Evolutionary conservation across 2,888 invertebrate genomes (phyloP).

Genomic region (Dermolepida albohirtum): DNA sequence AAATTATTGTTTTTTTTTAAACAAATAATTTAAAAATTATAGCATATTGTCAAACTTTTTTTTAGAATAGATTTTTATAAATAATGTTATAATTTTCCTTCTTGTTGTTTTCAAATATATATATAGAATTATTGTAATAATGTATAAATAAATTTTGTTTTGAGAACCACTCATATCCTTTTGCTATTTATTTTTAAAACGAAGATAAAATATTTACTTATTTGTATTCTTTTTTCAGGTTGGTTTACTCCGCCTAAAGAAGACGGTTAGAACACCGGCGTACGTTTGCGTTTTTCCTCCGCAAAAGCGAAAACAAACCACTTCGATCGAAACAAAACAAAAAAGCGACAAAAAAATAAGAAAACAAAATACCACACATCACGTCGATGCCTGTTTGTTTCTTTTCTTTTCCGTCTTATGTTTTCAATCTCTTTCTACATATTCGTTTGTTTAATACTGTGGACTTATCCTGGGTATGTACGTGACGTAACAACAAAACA

Average conservation of each 20-base stretch:
- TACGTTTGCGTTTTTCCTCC: slow-evolving; percentile 19
- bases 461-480: too few relatives aligned
- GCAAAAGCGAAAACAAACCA: slow-evolving; percentile 47
- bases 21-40: too few relatives aligned
- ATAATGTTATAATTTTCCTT: too few relatives aligned
- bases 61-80: too few relatives aligned
- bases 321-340: slow-evolving; percentile 26
- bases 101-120: too few relatives aligned
- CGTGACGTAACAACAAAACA: too few relatives aligned
- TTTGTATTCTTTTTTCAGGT: slow-evolving; percentile 69
- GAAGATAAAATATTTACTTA: not conserved
- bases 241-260: slow-evolving; percentile 94
- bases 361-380: slow-evolving; percentile 46
- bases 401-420: slow-evolving; percentile 34
- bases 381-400: slow-evolving; percentile 48
- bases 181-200: slow-evolving; percentile 6
- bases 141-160: too few relatives aligned
- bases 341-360: slow-evolving; percentile 45
- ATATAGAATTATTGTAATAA: too few relatives aligned
- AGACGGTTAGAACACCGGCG: slow-evolving; percentile 77
- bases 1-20: too few relatives aligned
- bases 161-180: too few relatives aligned
- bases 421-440: slow-evolving; percentile 3
- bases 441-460: not conserved
- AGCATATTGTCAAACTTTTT: too few relatives aligned